phyloP scores from a whole-genome alignment of 2,888 invertebrate genomes.

The Eudasyphora cyanicolor region DNA sequence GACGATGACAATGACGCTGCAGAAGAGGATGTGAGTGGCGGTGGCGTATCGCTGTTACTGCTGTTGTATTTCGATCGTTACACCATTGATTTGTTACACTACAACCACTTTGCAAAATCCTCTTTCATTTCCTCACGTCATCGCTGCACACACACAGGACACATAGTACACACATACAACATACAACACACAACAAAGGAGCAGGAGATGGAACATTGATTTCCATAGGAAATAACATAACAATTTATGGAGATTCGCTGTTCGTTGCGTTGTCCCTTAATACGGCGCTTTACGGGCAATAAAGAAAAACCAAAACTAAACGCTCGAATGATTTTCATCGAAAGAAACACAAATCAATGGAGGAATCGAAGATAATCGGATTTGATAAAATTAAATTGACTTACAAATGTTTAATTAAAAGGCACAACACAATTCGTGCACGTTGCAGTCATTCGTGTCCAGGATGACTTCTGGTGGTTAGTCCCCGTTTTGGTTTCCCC shows the following conservation, averaged over 20 bases:
- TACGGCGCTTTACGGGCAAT: constrained; percentile 1
- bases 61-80: constrained; percentile 9
- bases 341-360: constrained; percentile 4
- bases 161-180: no score
- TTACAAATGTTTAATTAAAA: constrained; percentile 35
- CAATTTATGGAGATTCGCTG: neutral
- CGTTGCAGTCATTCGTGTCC: neutral
- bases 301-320: constrained; percentile 22
- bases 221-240: constrained; percentile 8
- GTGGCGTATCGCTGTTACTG: neutral
- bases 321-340: constrained; percentile 5
- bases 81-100: neutral
- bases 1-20: constrained; percentile 66
- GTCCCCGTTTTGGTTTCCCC: no score
- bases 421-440: constrained; percentile 2
- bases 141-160: no score
- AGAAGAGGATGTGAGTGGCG: neutral
- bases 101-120: neutral
- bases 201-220: neutral
- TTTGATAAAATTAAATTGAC: constrained; percentile 36
- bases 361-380: constrained; percentile 19
- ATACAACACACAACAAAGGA: no score
- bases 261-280: neutral
- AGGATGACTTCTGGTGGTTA: neutral
- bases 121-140: constrained; percentile 8